These are phyloP conservation scores for Acanthurus tractus DNA, from an alignment of 2,797 vertebrate genomes.

Conservation along the genomic window DNA sequence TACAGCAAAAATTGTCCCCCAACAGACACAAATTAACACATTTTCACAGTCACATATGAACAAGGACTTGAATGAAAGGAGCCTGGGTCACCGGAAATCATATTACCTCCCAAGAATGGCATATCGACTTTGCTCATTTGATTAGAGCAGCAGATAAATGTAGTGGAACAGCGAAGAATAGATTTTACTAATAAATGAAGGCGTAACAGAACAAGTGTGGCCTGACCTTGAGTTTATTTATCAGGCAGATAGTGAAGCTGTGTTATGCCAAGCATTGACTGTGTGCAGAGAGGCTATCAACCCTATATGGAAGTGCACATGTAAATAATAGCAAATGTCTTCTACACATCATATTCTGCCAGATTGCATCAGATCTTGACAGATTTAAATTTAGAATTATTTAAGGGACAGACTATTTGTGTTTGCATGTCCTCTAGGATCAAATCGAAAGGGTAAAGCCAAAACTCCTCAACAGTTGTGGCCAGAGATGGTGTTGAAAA, in stretches of 20 bases:
- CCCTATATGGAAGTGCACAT: slow-evolving; percentile 42
- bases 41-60: slow-evolving; percentile 38
- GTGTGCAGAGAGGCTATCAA: slow-evolving; percentile 43
- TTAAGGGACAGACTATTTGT: slow-evolving; percentile 6
- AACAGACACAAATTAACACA: slow-evolving; percentile 56
- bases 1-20: slow-evolving; percentile 49
- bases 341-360: slow-evolving; percentile 6
- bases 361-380: slow-evolving; percentile 26
- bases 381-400: slow-evolving; percentile 15
- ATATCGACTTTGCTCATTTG: slow-evolving; percentile 78
- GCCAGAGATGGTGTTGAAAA: slow-evolving; percentile 29
- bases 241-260: slow-evolving; percentile 50
- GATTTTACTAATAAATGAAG: slow-evolving; percentile 68
- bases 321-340: slow-evolving; percentile 52
- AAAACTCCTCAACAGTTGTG: neutral
- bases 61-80: slow-evolving; percentile 38
- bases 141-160: slow-evolving; percentile 69
- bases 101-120: slow-evolving; percentile 64
- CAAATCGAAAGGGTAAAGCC: slow-evolving; percentile 11
- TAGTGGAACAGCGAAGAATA: slow-evolving; percentile 61
- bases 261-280: slow-evolving; percentile 51
- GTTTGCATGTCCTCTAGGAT: slow-evolving; percentile 10
- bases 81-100: slow-evolving; percentile 60
- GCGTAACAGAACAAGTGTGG: slow-evolving; percentile 50
- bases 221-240: slow-evolving; percentile 62